Percentiles rank a stretch among this genome's conserved stretches.
These are phyloP conservation scores for Sminthopsis crassicaudata DNA, from an alignment of 2,113 vertebrate species.

Conservation along the genomic window DNA sequence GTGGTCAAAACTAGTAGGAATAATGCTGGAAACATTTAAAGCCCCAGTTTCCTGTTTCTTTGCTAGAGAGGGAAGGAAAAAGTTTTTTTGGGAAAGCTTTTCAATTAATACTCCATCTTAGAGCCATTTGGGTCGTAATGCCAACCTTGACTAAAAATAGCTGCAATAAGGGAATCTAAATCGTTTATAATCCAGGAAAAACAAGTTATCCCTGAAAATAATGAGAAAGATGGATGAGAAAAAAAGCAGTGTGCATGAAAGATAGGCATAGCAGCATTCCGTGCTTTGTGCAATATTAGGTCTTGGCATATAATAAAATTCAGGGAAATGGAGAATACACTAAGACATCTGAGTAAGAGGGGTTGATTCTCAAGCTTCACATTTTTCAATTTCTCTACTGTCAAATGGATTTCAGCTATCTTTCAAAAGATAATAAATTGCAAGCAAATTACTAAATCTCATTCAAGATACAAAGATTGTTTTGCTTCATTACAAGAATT, in stretches of 20 bases:
- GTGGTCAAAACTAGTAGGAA: constrained; percentile 92
- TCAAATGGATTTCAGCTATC: constrained; percentile 1
- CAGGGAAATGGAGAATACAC: neutral
- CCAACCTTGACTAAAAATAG: constrained; percentile 21
- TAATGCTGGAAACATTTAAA: constrained; percentile 90
- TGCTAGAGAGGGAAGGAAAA: constrained; percentile 84
- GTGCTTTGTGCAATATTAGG: neutral
- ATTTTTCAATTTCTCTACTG: neutral
- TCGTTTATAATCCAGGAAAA: neutral
- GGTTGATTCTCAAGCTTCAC: neutral
- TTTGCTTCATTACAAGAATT: neutral
- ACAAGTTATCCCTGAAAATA: neutral
- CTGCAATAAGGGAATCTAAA: neutral
- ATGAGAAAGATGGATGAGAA: neutral
- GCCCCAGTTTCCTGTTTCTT: constrained; percentile 88
- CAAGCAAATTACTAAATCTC: neutral
- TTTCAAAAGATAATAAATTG: constrained; percentile 11
- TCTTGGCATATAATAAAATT: neutral
- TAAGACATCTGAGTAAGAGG: neutral
- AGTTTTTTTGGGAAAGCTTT: constrained; percentile 29
- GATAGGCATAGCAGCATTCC: neutral
- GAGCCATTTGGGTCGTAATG: constrained; percentile 28
- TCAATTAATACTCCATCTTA: neutral
- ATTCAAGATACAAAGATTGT: neutral
- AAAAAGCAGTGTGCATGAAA: neutral